Base-by-base conservation (phyloP, 2,797 vertebrate genomes). In the Hylomyscus alleni region DNA sequence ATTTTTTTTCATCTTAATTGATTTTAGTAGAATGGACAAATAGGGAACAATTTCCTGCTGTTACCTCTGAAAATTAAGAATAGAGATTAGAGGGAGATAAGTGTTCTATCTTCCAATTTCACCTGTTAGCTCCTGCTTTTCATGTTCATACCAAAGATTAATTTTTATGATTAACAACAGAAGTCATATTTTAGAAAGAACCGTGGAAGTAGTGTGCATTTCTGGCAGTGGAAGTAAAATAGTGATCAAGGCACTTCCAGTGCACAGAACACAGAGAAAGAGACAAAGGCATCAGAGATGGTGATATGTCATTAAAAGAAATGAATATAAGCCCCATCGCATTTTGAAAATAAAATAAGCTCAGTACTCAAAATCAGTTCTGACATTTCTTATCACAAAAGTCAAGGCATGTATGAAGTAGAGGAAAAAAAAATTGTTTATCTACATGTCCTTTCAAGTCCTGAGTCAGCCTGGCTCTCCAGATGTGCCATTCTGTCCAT, bases 341-440 rank as follows among this genome's bases (percentile, higher is more conserved):
- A 40, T 95, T 95, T 93, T 72, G 44, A 91, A 91, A 62, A 86
- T 67, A 89, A 80, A 86, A 62, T 34, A 54, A 88, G 37, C 17
- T 73, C 24, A 44, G 37, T 8, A 58, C 40, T 89, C 15, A 69
- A 95, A 96, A 83, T 95, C 50, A 81, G 7, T 91, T 76, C 44
- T 84, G 87, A 81, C 0, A 0, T 78, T 52, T 75, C 86, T 83
- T 89, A 84, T 90, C 54, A 52, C 58, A 93, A 91, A 94, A 54
- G 1, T 76, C 80, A 84, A 91, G 84, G 26, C 44, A 52, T 52
- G n/a, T 87, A n/a, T 24, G 93, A 67, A 89, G 17, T 56, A 9
- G 84, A 69, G 26, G 75, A 67, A 91, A 78, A n/a, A 90, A 22
- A 78, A 52, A 56, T 73, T 50, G 69, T 65, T 75, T 40, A 77